Conservation (phyloP, 2,797 vertebrate species). For the Neomorphus geoffroyi region DNA sequence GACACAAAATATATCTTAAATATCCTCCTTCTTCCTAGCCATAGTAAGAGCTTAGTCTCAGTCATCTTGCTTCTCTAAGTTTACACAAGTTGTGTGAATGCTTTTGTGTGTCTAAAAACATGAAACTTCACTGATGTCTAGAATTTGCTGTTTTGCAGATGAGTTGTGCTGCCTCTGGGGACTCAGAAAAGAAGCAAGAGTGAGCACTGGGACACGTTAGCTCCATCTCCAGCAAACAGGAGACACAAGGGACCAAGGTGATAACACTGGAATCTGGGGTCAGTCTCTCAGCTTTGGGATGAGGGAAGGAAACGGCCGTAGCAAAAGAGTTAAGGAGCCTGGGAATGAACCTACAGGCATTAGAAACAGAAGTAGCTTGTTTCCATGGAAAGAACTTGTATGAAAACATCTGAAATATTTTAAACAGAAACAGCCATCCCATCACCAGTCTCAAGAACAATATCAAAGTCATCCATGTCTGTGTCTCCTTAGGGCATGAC, state of each 20-base stretch:
- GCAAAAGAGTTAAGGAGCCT: neutral
- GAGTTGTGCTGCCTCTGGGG: neutral
- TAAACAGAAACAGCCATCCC: neutral
- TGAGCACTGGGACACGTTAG: rapidly evolving
- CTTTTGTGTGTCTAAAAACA: neutral
- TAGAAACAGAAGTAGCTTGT: neutral
- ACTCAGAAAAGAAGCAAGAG: neutral
- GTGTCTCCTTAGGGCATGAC: neutral
- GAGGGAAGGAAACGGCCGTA: neutral
- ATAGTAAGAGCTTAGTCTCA: neutral
- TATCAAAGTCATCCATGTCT: neutral
- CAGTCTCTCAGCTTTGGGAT: neutral
- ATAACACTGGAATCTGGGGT: neutral
- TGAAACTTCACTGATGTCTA: neutral
- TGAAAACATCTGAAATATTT: conserved; percentile 28
- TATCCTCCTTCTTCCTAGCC: neutral
- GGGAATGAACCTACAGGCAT: neutral
- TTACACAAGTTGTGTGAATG: neutral
- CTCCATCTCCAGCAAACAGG: neutral
- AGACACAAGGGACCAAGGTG: neutral
- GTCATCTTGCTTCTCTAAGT: neutral
- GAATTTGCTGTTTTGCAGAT: neutral
- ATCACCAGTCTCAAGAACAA: neutral
- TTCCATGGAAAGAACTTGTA: neutral
- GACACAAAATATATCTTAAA: neutral